Base-by-base conservation (phyloP, 2,888 invertebrate genomes). In the Thysanoteuthis rhombus region DNA sequence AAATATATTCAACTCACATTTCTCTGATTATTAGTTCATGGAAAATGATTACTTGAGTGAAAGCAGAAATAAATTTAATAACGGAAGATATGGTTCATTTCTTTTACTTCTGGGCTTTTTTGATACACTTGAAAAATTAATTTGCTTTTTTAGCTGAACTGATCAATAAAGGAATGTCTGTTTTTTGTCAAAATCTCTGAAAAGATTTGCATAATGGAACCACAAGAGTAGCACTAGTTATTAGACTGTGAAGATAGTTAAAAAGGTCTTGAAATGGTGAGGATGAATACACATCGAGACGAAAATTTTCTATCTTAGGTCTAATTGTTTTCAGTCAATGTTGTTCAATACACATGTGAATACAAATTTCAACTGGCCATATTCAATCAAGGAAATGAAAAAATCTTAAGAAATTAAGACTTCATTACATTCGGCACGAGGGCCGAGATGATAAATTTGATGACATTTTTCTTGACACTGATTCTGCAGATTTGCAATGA, bases 321-420 rank as follows among this genome's bases (percentile, higher is more conserved):
- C 2, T 75, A n/a, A 75, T 75, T 75, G 75, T 75, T 75, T 52
- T 75, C 16, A n/a, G 75, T 4, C 52, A 75, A 12, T 36, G 75
- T 75, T n/a, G n/a, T 75, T 75, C 4, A 16, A 1, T 75, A 36
- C 16, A 0, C 75, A 75, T 75, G 3, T n/a, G 75, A 75, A 75
- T 75, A 75, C 75, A 75, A 75, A 75, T n/a, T 75, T 75, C n/a
- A 75, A 75, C n/a, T n/a, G n/a, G 75, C 75, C 75, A 75, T 75
- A 75, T 75, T 75, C n/a, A 75, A 75, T 75, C 75, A n/a, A 36
- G 25, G 25, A 22, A 52, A 52, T 52, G 28, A 52, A 52, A 52
- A 52, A 22, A 6, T 52, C 52, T 22, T 22, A 0, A 22, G 25
- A 45, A 45, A 10, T 12, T 12, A 52, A 52, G 52, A 6, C 52